phyloP scores from a whole-genome alignment of 2,113 vertebrate species.

The Bolborhynchus lineola region DNA sequence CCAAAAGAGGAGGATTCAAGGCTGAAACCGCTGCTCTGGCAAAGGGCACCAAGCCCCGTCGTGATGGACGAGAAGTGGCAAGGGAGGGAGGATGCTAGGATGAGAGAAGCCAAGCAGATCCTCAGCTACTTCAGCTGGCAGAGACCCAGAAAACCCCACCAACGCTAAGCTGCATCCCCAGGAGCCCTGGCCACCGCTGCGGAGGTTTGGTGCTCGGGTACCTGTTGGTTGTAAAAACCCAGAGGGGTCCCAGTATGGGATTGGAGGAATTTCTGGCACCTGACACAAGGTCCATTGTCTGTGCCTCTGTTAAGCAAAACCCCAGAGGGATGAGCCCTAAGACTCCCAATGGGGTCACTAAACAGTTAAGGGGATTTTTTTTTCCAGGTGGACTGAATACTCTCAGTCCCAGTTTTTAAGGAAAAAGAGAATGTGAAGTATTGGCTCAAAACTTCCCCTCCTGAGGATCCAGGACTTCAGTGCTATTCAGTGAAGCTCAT shows the following conservation, averaged over 20 bases:
- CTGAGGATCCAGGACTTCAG: not conserved
- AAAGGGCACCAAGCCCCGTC: conserved; percentile 22
- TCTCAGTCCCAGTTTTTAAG: not conserved
- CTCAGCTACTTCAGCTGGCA: not conserved
- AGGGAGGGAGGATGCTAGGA: not conserved
- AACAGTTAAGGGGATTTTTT: not conserved
- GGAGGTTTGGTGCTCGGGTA: conserved; percentile 65
- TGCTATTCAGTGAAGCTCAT: not conserved
- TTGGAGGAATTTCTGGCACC: not conserved
- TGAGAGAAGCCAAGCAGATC: conserved; percentile 55
- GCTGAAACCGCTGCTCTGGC: conserved; percentile 44
- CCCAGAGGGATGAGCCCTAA: not conserved
- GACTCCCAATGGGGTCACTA: not conserved
- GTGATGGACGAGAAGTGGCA: not conserved
- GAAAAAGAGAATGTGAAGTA: not conserved
- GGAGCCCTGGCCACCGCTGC: not conserved
- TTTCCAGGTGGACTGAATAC: not conserved
- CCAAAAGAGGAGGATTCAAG: not conserved
- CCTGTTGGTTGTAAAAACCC: not conserved
- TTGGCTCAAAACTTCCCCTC: not conserved
- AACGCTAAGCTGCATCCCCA: not conserved
- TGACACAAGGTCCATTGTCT: not conserved
- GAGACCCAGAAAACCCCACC: conserved; percentile 6
- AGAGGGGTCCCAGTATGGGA: not conserved
- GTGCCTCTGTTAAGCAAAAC: not conserved